phyloP scores from a whole-genome alignment of 1,140 invertebrate species.

The Drosophila lacertosa region DNA sequence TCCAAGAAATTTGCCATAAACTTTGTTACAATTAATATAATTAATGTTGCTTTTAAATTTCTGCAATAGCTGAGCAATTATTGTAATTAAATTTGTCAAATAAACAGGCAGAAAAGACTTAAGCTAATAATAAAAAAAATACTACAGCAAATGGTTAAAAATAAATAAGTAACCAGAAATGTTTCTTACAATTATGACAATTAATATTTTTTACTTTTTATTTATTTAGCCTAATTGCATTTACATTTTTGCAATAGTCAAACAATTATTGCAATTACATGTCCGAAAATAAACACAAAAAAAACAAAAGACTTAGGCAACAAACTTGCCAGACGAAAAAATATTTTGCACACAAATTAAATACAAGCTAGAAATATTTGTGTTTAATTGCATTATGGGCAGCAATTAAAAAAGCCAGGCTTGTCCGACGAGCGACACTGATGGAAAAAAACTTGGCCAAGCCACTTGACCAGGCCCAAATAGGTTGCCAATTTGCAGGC shows the following conservation, averaged over 20 bases:
- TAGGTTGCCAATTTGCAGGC: constrained; percentile 49
- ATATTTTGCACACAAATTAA: constrained; percentile 60
- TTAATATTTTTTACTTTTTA: constrained; percentile 7
- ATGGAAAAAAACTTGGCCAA: constrained; percentile 66
- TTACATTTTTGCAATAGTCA: constrained; percentile 36
- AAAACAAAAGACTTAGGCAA: constrained; percentile 60
- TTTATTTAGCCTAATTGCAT: constrained; percentile 29
- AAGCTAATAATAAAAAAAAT: no score
- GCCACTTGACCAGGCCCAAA: constrained; percentile 29
- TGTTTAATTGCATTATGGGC: constrained; percentile 69
- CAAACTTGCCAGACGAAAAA: constrained; percentile 47
- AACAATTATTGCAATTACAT: constrained; percentile 40
- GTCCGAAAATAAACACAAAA: constrained; percentile 13
- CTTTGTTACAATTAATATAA: constrained; percentile 4
- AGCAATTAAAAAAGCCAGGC: constrained; percentile 53
- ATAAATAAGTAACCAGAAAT: no score
- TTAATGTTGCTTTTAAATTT: no score
- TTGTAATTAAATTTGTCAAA: no score
- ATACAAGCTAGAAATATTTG: constrained; percentile 64
- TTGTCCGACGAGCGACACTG: constrained; percentile 22
- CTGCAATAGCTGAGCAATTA: no score
- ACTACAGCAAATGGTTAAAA: neutral
- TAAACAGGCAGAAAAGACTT: no score
- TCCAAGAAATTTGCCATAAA: neutral
- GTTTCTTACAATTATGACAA: constrained; percentile 7